phyloP scores from a whole-genome alignment of 2,888 invertebrate species.

The Hirtodrosophila cameraria region DNA sequence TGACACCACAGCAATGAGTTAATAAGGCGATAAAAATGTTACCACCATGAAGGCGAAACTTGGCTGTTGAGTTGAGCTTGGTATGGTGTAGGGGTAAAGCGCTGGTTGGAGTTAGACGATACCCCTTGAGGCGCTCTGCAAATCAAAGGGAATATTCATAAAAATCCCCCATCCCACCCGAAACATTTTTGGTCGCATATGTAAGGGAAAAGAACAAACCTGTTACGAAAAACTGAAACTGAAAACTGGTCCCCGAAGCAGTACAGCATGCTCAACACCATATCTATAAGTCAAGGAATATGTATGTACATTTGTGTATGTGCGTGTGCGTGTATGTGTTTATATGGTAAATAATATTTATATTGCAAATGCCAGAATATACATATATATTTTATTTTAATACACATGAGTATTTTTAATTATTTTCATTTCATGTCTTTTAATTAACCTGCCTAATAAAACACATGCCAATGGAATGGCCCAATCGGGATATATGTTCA shows the following conservation, averaged over 20 bases:
- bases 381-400: slow-evolving; percentile 3
- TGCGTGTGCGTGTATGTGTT: not conserved
- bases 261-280: slow-evolving; percentile 27
- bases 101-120: not conserved
- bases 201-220: too few species aligned
- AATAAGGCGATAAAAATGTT: slow-evolving; percentile 81
- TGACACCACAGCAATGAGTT: slow-evolving; percentile 83
- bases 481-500: not conserved
- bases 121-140: slow-evolving; percentile 12
- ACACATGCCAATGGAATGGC: slow-evolving; percentile 68
- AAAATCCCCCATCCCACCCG: not conserved
- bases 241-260: slow-evolving; percentile 14
- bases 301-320: slow-evolving; percentile 7
- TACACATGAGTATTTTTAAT: slow-evolving; percentile 67
- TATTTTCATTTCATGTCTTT: slow-evolving; percentile 81
- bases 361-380: slow-evolving; percentile 1
- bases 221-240: slow-evolving; percentile 26
- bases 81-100: not conserved
- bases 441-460: slow-evolving; percentile 79
- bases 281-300: not conserved
- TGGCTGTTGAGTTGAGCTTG: not conserved
- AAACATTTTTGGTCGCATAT: too few species aligned
- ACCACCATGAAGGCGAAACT: slow-evolving; percentile 18
- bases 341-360: slow-evolving; percentile 6
- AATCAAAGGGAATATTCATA: slow-evolving; percentile 30